Base-by-base conservation (phyloP, 2,113 vertebrate genomes). In the Rhodinocichla rosea region DNA sequence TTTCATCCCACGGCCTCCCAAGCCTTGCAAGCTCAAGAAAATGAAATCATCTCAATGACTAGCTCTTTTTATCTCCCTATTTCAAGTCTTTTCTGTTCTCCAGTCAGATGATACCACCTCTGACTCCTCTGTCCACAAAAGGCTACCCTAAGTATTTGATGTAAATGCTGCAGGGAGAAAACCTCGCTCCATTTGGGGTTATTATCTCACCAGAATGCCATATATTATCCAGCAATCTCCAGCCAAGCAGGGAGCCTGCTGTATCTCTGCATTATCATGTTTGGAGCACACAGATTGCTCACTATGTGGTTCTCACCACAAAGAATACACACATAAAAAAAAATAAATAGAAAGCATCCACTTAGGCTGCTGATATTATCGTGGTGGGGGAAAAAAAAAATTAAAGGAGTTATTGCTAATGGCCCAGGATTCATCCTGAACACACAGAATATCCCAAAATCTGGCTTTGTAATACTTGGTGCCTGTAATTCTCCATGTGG, bases 151-250 rank as follows among this genome's bases (percentile, higher is more conserved):
- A 87, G 88, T 40, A 88, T 73, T 83, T 80, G 65, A 89, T 83
- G 53, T 45, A 71, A 90, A 87, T 6, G 3, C 81, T 62, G 47
- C 81, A 69, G 89, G 92, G 82, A 68, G 82, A 45, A 92, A 90
- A 64, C 35, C 37, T 83, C 30, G 2, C 57, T 78, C 53, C 50
- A 23, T 90, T 86, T 73, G 1, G 5, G 40, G 75, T 92, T 93
- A 87, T 97, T 94, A 95, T 92, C 94, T 90, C 92, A 13, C 67
- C 50, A 89, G 91, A 96, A 95, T 73, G 81, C 53, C 79, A 68
- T 57, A 35, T 57, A 83, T 94, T 93, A 94, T 89, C 85, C 47
- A 76, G 62, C 81, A 92, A 92, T 89, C 94, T 94, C 82, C 89
- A 94, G 76, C 82, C 9, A 15, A 49, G 92, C 95, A 81, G 91